A percentile compares a stretch with the other conserved stretches of the same genome.
Evolutionary conservation across 2,888 invertebrate species (phyloP).

Genomic region (Arrhopalites spinosus): DNA sequence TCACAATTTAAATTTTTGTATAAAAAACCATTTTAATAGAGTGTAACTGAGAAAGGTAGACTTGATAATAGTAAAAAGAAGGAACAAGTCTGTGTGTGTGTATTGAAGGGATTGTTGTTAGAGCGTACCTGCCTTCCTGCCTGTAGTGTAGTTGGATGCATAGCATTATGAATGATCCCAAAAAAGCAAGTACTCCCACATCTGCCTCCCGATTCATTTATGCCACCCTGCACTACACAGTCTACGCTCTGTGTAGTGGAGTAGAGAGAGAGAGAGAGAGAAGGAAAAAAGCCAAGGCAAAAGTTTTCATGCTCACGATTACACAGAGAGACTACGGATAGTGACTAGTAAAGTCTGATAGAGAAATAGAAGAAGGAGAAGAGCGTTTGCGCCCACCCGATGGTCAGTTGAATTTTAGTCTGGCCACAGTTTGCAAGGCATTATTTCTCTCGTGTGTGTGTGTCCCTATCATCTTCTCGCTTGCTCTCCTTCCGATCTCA

Average conservation of each 20-base stretch:
- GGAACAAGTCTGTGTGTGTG: background rate
- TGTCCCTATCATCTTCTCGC: conserved; percentile 15
- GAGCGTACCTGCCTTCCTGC: background rate
- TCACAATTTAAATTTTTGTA: too few relatives aligned
- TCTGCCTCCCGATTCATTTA: conserved; percentile 49
- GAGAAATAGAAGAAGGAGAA: background rate
- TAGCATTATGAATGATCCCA: conserved; percentile 30
- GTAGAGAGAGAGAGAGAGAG: background rate
- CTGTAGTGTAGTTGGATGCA: background rate
- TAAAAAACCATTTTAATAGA: too few relatives aligned
- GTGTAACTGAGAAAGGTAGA: too few relatives aligned
- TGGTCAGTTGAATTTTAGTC: conserved; percentile 51
- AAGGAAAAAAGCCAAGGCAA: background rate
- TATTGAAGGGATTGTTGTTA: background rate
- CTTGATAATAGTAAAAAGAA: too few relatives aligned
- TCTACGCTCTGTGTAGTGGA: background rate
- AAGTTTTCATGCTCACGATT: background rate
- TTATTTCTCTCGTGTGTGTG: conserved; percentile 23
- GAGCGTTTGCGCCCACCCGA: conserved; percentile 47
- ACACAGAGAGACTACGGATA: background rate
- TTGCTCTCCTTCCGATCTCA: conserved; percentile 4
- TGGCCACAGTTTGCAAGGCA: conserved; percentile 40
- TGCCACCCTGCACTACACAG: conserved; percentile 30
- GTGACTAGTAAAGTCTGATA: background rate
- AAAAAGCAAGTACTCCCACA: conserved; percentile 42